Evolutionary conservation across 1,140 invertebrate genomes (phyloP), one percentile per base, ranked within the genome.

Genomic region (Penaeus japonicus): DNA sequence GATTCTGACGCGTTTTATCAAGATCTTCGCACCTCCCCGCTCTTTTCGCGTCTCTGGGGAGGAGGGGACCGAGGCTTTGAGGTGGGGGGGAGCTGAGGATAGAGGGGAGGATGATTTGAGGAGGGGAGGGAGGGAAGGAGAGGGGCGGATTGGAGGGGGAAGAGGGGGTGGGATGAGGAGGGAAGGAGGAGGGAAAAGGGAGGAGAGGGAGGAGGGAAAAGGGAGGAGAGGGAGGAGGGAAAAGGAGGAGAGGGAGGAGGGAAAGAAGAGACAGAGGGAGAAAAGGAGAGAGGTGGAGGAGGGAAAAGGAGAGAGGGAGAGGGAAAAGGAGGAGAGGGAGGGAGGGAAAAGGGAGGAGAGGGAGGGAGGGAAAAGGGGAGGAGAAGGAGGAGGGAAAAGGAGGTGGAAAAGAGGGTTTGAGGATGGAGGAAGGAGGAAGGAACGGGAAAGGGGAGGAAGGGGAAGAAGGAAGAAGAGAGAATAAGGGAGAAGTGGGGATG

Each of bases 1-100:
- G 85, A 87, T 82, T 75, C 55, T 87, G 59, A 73, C 85, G 79
- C 85, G 79, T 87, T 87, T 87, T 87, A 87, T 87, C 85, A 87
- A 87, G 85, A 87, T 87, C 65, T 87, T 87, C 85, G 82, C 85
- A 87, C 85, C 82, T 87, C 59, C 79, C 57, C 47, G 39, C 85
- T 73, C 82, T 27, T 73, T 32, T 4, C 27, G 27, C 4, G 20
- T 18, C 62, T 27, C 70, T 5, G 27, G 35, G 70, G 70, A 32
- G 70, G 12, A 24, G 32, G 32, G 32, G 65, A n/a, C 17, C 18
- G 12, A n/a, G 17, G 15, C 24, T 24, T 70, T 12, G 24, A 15
- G 32, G 65, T 27, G 65, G 12, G 32, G 24, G 24, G n/a, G 12
- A 12, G 24, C 20, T 20, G n/a, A n/a, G n/a, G 65, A 24, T 20